Conservation (phyloP, 2,113 vertebrate species). For the Meriones unguiculatus region DNA sequence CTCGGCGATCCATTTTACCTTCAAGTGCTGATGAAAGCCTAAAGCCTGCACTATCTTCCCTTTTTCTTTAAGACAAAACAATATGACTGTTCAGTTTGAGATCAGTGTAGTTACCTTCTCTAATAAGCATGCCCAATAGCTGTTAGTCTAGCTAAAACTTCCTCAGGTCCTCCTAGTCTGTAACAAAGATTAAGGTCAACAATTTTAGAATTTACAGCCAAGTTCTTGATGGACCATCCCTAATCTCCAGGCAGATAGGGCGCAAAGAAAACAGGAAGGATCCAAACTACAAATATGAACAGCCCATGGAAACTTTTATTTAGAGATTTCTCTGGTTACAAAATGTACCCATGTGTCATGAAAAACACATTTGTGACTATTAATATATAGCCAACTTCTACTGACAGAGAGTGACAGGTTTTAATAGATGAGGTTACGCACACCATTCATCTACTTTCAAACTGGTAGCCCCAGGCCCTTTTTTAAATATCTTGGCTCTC, state of each 20-base stretch:
- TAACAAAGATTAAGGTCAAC: slow-evolving; percentile 55
- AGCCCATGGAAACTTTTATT: slow-evolving; percentile 25
- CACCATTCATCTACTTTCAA: slow-evolving; percentile 46
- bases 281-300: background rate
- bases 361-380: background rate
- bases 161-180: background rate
- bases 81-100: background rate
- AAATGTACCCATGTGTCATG: background rate
- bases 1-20: slow-evolving; percentile 14
- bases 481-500: slow-evolving; percentile 49
- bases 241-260: slow-evolving; percentile 24
- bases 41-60: background rate
- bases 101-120: slow-evolving; percentile 31
- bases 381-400: background rate
- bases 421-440: slow-evolving; percentile 21
- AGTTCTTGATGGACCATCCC: slow-evolving; percentile 51
- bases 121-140: slow-evolving; percentile 28
- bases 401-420: background rate
- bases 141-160: slow-evolving; percentile 40
- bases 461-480: slow-evolving; percentile 54
- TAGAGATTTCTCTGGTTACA: slow-evolving; percentile 33
- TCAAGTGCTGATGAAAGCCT: slow-evolving; percentile 58
- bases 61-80: background rate
- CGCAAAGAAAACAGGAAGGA: slow-evolving; percentile 45
- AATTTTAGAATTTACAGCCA: slow-evolving; percentile 9